Evolutionary conservation across 1,140 invertebrate species (phyloP), one percentile per base, ranked within the genome.

Genomic region (Ephestia elutella): DNA sequence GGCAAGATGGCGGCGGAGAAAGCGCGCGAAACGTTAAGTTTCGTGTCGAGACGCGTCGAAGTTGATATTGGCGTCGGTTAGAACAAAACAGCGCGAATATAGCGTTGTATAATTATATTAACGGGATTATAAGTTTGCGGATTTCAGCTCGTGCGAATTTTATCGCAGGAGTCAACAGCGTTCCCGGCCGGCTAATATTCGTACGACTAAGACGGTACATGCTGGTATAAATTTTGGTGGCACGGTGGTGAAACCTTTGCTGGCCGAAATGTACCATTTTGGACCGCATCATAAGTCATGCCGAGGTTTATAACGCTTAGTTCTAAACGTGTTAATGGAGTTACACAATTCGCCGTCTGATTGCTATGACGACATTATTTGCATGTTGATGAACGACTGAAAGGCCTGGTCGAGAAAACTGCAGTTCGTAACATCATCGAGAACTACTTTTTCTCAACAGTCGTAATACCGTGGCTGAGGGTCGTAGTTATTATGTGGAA

Each of bases 211-310:
- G 72, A 57, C 30, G 57, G 57, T 70, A 75, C 76, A 75, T 73
- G 78, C 63, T 80, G 68, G 76, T 78, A 79, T 80, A 82, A 83
- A 82, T 84, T 82, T 80, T 78, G 77, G 66, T 77, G 69, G 73
- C 71, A 73, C 54, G 13, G 68, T 63, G 71, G n/a, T n/a, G 74
- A 79, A 77, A 71, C 51, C n/a, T n/a, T n/a, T n/a, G 75, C 62
- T 71, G 51, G 56, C 55, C 61, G n/a, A n/a, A 62, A 70, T 80
- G 75, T 79, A n/a, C n/a, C n/a, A 78, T 82, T 86, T 81, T 73
- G 68, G 80, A 80, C 62, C 69, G 65, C 65, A 70, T 70, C 73
- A 70, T 75, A 76, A 78, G 65, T 75, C 73, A 75, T 70, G 63
- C 57, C 13, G 50, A 15, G 38, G 38, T 15, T 44, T 44, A 17